Base-by-base conservation (phyloP, 1,140 invertebrate species). In the Asbolus verrucosus region DNA sequence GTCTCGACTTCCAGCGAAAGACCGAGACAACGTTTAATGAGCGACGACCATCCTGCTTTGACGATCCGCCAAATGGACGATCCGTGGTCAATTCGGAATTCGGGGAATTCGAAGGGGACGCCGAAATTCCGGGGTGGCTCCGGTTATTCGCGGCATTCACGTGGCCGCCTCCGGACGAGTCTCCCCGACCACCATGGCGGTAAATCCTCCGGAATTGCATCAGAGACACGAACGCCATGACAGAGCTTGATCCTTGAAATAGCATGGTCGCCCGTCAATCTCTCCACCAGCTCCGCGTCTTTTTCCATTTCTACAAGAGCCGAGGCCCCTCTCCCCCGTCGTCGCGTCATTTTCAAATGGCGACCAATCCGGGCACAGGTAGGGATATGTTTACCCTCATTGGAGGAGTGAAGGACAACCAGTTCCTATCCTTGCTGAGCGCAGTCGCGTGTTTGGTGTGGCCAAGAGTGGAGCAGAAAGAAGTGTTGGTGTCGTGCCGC, bases 331-430 rank as follows among this genome's bases (percentile, higher is more conserved):
- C 46, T 54, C 46, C 8, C 21, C 46, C 21, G 19, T 21, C 21
- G n/a, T 54, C 70, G 66, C 75, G 71, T 73, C 76, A 75, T 77
- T 75, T 76, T 76, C 75, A 60, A 73, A 67, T 33, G 39, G 15
- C 72, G 69, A 71, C 73, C 75, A 75, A 76, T 75, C 65, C 69
- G 50, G 54, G 14, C 24, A 9, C 41, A 46, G 76, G 76, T 67
- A 74, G 73, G 76, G 75, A 63, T 59, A 66, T 11, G 14, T 21
- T 65, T 30, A 43, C 61, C 46, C 33, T 69, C 63, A 78, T 78
- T 78, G 76, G 76, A 50, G 70, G 31, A 33, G 24, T 72, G 76
- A 78, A 78, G 76, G 76, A 76, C 76, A 65, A 75, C 75, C 74
- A 70, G 73, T 74, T 69, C 50, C 39, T 62, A 39, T 39, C 33